Evolutionary conservation across 2,797 vertebrate genomes (phyloP), one percentile per base, ranked within the genome.

Genomic region (Florisuga fusca): DNA sequence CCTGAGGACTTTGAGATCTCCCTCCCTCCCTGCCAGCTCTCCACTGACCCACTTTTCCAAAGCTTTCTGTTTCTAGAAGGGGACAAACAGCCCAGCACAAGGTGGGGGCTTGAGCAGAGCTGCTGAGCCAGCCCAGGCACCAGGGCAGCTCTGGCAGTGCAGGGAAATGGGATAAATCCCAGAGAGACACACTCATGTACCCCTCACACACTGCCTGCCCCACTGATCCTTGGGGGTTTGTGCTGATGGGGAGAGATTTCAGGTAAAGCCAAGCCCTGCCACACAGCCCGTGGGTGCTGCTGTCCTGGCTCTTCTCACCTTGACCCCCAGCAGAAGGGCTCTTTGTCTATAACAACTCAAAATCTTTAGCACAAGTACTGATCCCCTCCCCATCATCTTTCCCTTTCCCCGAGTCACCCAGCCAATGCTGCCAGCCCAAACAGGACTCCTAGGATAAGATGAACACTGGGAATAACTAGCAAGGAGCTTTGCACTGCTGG

Each of bases 41-140:
- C 80, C 50, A 59, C 4, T 95, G 94, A 94, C 96, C 95, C 92
- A 96, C 64, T 92, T 96, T 96, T 57, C 26, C 87, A 55, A 55
- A 62, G 77, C 48, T 33, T 27, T 9, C 7, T 76, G 72, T 72
- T 71, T 62, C 75, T 69, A 81, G 82, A 57, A 58, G 74, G 74
- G 63, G 41, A 27, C 3, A 22, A 4, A 33, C 5, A 41, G 51
- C 46, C 73, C 1, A 13, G 73, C 7, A 31, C 0, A 22, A 84
- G 59, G 55, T 4, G 1, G 67, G 41, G 33, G 74, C 51, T 78
- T 53, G 77, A 80, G 79, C 20, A 6, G 7, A 6, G 43, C 72
- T 45, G 20, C 63, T 0, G 15, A 78, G 72, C 62, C 68, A 55
- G 63, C 27, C 45, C 13, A 3, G 11, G 68, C 43, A 21, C 18